These are phyloP conservation scores for Merodon equestris DNA, from an alignment of 2,888 invertebrate species.

Conservation along the genomic window DNA sequence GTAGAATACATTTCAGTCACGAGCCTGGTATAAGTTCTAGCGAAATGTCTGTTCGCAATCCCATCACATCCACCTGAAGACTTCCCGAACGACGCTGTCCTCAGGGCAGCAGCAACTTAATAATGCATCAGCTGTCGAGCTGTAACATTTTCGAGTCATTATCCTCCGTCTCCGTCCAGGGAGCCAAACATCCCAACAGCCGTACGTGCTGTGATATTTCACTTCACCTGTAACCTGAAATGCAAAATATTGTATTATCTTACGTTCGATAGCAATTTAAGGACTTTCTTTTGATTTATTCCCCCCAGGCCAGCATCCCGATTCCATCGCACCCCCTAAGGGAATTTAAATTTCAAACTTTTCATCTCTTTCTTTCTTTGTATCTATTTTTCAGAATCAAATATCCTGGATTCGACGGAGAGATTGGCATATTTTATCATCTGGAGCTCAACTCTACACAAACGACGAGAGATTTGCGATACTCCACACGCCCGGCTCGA, in stretches of 20 bases:
- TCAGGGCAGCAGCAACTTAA: no score
- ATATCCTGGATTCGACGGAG: slow-evolving; percentile 95
- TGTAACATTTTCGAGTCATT: no score
- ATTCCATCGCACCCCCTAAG: neutral
- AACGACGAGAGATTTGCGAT: slow-evolving; percentile 92
- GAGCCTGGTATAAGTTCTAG: no score
- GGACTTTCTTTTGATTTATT: slow-evolving; percentile 10
- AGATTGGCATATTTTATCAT: slow-evolving; percentile 96
- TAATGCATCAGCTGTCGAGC: no score
- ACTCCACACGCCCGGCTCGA: slow-evolving; percentile 91
- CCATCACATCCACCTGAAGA: no score
- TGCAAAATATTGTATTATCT: slow-evolving; percentile 19
- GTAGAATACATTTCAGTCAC: no score
- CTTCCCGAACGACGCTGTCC: no score
- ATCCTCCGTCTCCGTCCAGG: no score
- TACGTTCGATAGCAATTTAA: slow-evolving; percentile 14
- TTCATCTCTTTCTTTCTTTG: slow-evolving; percentile 44
- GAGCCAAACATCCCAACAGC: no score
- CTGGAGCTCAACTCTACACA: slow-evolving; percentile 93
- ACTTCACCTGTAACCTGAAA: neutral
- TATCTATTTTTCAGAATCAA: slow-evolving; percentile 81
- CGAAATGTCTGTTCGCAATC: no score
- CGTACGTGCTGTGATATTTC: no score
- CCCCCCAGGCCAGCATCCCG: neutral
- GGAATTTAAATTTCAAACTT: slow-evolving; percentile 36